Evolutionary conservation across 2,797 vertebrate genomes (phyloP), one percentile per base, ranked within the genome.

Genomic region (Hylomyscus alleni): DNA sequence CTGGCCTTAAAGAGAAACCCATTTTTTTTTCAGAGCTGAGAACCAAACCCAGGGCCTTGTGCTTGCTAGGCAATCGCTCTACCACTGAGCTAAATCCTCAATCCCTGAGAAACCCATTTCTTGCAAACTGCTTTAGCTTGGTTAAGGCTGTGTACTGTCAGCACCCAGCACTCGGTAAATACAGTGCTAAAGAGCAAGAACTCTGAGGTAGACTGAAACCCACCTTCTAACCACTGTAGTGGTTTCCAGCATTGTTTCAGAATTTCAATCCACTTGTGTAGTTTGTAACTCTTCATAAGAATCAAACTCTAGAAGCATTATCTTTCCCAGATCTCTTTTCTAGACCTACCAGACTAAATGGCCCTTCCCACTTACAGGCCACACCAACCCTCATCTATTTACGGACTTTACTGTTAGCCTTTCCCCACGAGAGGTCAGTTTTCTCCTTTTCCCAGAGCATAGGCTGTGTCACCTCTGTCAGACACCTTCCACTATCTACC

Each of bases 261-360:
- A 82, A 94, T 40, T 52, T 90, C 56, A 73, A 29, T 60, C 20
- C 78, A 34, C 20, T 91, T 91, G 67, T 15, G 65, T 82, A 94
- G 85, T 73, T 69, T 54, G 40, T 9, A 72, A 13, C 44, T 44
- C 78, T 91, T 56, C 58, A 90, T 77, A 92, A 89, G 62, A 91
- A 89, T 81, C 22, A 40, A 96, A 95, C 44, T 67, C 75, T 76
- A 60, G 54, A 26, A 69, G 40, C 44, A 37, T 75, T 67, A 69
- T 37, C 54, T 95, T 93, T 90, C 81, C 93, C 17, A 6, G 12
- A 17, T 40, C 12, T 60, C 69, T 91, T 95, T 85, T 75, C 56
- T 62, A 31, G 15, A 89, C 26, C 10, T 54, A n/a, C 44, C 12
- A 69, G 62, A 3, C 8, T 26, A 85, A 40, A n/a, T 77, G 72